These are phyloP conservation scores for Polydrusus pterygomalis DNA, from an alignment of 2,888 invertebrate genomes.

Conservation along the genomic window DNA sequence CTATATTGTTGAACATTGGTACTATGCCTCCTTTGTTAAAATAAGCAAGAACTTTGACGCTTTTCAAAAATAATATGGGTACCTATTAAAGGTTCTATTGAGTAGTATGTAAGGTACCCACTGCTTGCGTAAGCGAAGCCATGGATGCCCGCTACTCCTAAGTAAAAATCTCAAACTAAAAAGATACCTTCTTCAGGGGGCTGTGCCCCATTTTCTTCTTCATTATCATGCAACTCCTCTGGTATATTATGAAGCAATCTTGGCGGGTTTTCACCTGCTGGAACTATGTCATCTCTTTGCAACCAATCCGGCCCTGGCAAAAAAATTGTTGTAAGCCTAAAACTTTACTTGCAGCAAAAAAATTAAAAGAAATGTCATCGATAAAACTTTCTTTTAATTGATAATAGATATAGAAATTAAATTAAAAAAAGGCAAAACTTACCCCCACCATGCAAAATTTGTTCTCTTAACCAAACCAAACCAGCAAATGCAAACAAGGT, in stretches of 20 bases:
- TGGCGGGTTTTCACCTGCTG: slow-evolving; percentile 69
- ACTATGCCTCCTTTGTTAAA: too few relatives aligned
- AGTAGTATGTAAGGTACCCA: too few relatives aligned
- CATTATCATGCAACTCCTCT: slow-evolving; percentile 63
- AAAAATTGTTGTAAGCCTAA: background rate
- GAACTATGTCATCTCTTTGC: slow-evolving; percentile 80
- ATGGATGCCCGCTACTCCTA: too few relatives aligned
- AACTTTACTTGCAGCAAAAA: too few relatives aligned
- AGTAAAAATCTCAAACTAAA: background rate
- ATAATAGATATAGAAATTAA: background rate
- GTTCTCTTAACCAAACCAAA: slow-evolving; percentile 97
- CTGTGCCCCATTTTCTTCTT: slow-evolving; percentile 62
- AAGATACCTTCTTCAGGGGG: slow-evolving; percentile 64
- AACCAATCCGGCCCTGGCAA: slow-evolving; percentile 90
- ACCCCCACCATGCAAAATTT: slow-evolving; percentile 96
- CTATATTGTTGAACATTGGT: too few relatives aligned
- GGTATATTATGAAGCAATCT: slow-evolving; percentile 66
- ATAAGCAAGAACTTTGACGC: too few relatives aligned
- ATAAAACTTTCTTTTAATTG: too few relatives aligned
- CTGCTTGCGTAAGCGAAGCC: too few relatives aligned
- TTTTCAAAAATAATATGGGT: too few relatives aligned
- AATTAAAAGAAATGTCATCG: too few relatives aligned
- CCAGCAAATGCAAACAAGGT: slow-evolving; percentile 97
- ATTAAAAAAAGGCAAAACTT: slow-evolving; percentile 3
- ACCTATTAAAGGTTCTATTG: too few relatives aligned